Percentiles rank a stretch among this genome's conserved stretches.
Evolutionary conservation across 2,888 invertebrate genomes (phyloP).

Genomic region (Ophion ventricosus): DNA sequence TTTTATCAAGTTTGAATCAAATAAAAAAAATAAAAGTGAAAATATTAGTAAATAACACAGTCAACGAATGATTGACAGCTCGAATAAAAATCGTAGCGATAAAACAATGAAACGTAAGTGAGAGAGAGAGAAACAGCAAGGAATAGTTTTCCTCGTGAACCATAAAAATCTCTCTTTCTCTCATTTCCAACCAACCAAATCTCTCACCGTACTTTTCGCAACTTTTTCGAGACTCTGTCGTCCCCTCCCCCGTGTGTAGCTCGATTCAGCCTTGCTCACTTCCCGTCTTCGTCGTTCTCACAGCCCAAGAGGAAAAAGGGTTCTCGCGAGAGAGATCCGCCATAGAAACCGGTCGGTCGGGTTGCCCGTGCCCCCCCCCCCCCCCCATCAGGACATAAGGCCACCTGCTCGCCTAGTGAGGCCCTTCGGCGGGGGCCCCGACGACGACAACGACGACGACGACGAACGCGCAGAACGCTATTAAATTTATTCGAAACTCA

Average conservation of each 20-base stretch:
- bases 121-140: constrained; percentile 8
- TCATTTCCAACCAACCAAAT: constrained; percentile 44
- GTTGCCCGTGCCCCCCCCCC: constrained; percentile 76
- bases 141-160: constrained; percentile 46
- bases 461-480: constrained; percentile 71
- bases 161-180: constrained; percentile 28
- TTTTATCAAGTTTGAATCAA: not conserved
- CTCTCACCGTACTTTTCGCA: constrained; percentile 47
- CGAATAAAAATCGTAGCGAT: no score
- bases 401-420: constrained; percentile 80
- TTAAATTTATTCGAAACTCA: constrained; percentile 81
- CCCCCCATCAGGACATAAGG: constrained; percentile 73
- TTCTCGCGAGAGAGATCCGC: constrained; percentile 74
- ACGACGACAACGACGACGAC: constrained; percentile 63
- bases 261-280: constrained; percentile 36
- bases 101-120: not conserved
- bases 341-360: constrained; percentile 82
- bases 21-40: not conserved
- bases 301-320: constrained; percentile 50
- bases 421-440: constrained; percentile 67
- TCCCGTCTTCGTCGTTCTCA: constrained; percentile 53
- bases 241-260: constrained; percentile 27
- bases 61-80: no score
- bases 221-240: constrained; percentile 45
- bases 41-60: not conserved